Evolutionary conservation across 2,888 invertebrate genomes (phyloP).

Genomic region (Heliconius charithonia): DNA sequence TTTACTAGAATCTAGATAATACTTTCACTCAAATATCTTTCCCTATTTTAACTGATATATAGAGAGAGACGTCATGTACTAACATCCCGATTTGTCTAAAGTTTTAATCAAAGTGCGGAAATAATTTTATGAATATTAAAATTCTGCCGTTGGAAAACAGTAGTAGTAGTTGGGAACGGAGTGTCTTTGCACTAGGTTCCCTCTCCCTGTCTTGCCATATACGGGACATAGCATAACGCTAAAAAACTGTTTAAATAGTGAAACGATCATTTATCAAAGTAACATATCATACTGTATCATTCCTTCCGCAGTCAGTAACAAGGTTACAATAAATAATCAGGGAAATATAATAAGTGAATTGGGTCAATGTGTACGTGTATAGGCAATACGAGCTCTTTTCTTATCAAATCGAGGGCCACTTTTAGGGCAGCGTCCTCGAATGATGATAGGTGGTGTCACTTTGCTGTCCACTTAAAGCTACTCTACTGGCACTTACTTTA

Average conservation of each 20-base stretch:
- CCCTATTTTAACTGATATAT: no score
- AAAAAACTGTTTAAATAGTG: neutral
- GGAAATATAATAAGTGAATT: slow-evolving; percentile 24
- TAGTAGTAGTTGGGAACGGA: no score
- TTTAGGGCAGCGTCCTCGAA: slow-evolving; percentile 43
- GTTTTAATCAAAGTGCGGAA: no score
- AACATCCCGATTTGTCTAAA: no score
- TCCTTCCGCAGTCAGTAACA: neutral
- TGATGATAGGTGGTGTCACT: slow-evolving; percentile 42
- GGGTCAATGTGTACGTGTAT: slow-evolving; percentile 34
- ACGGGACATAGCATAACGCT: no score
- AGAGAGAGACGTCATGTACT: no score
- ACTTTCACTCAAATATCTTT: no score
- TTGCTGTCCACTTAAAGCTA: slow-evolving; percentile 41
- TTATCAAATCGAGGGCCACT: slow-evolving; percentile 47
- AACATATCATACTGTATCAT: neutral
- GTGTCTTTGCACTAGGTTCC: no score
- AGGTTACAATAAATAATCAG: slow-evolving; percentile 31
- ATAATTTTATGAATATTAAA: no score
- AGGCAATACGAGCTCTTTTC: slow-evolving; percentile 39
- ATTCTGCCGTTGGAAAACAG: no score
- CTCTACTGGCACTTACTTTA: slow-evolving; percentile 37
- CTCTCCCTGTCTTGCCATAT: no score
- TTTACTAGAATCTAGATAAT: no score
- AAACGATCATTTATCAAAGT: neutral